These are phyloP conservation scores for Drosophila emarginata DNA, from an alignment of 2,888 invertebrate genomes.

Conservation along the genomic window DNA sequence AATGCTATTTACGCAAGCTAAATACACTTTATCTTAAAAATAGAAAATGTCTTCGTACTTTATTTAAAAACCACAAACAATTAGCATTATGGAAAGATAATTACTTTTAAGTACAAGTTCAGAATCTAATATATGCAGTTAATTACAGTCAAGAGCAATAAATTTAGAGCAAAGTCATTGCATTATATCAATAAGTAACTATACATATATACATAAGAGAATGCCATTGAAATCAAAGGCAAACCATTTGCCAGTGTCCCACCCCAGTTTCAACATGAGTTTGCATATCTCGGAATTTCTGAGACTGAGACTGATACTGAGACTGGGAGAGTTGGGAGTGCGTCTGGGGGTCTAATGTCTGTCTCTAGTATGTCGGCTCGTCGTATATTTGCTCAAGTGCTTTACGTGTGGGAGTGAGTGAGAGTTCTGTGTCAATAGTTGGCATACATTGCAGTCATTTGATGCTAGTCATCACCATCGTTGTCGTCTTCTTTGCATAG, in stretches of 20 bases:
- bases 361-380: constrained; percentile 27
- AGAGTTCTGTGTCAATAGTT: constrained; percentile 72
- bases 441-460: constrained; percentile 60
- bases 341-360: constrained; percentile 47
- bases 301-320: neutral
- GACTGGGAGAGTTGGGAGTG: neutral
- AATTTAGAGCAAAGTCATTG: neutral
- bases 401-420: constrained; percentile 29
- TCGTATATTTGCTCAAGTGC: constrained; percentile 67
- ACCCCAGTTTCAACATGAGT: neutral
- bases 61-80: neutral
- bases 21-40: constrained; percentile 35
- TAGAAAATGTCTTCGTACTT: neutral
- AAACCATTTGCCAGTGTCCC: constrained; percentile 32
- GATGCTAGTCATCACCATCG: constrained; percentile 16
- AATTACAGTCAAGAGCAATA: neutral
- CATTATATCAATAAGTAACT: neutral
- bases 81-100: neutral
- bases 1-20: constrained; percentile 68
- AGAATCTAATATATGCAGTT: neutral
- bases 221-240: constrained; percentile 13
- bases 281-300: neutral
- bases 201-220: constrained; percentile 10
- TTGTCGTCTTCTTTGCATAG: constrained; percentile 60
- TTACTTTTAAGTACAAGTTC: neutral